phyloP scores from a whole-genome alignment of 2,113 vertebrate genomes.

The Prunella himalayana region DNA sequence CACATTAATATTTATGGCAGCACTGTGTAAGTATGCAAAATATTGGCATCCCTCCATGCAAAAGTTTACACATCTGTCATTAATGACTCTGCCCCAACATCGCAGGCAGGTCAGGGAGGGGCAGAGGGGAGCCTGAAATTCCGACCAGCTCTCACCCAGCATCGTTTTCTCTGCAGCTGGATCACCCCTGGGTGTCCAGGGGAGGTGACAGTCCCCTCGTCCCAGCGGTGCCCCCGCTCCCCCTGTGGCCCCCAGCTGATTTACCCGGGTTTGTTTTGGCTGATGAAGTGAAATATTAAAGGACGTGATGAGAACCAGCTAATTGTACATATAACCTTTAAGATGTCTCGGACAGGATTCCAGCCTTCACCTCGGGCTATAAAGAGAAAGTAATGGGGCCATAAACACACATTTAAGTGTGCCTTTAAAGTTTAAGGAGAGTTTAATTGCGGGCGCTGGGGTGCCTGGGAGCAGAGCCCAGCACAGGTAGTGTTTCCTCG shows the following conservation, averaged over 20 bases:
- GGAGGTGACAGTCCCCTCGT: not conserved
- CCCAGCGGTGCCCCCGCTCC: accelerated
- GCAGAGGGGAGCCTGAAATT: not conserved
- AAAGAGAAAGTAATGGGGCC: conserved; percentile 69
- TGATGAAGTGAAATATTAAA: conserved; percentile 40
- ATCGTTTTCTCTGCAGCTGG: accelerated
- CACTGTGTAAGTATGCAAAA: conserved; percentile 54
- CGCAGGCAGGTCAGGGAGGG: not conserved
- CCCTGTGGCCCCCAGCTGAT: not conserved
- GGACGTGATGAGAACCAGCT: conserved; percentile 15
- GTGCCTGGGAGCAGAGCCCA: not conserved
- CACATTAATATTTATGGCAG: conserved; percentile 68
- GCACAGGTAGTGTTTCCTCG: not conserved
- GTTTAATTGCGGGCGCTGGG: conserved; percentile 48
- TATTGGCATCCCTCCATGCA: conserved; percentile 58
- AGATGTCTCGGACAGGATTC: conserved; percentile 58
- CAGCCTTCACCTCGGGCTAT: conserved; percentile 66
- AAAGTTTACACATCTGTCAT: conserved; percentile 68
- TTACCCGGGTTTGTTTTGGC: not conserved
- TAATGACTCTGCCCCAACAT: conserved; percentile 24
- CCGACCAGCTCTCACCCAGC: not conserved
- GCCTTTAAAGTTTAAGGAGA: conserved; percentile 71
- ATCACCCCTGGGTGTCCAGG: accelerated
- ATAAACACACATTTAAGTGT: conserved; percentile 66
- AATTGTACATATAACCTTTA: conserved; percentile 68